Percentiles rank a stretch among this genome's conserved stretches.
Evolutionary conservation across 2,888 invertebrate species (phyloP).

Genomic region (Dusona sp.): DNA sequence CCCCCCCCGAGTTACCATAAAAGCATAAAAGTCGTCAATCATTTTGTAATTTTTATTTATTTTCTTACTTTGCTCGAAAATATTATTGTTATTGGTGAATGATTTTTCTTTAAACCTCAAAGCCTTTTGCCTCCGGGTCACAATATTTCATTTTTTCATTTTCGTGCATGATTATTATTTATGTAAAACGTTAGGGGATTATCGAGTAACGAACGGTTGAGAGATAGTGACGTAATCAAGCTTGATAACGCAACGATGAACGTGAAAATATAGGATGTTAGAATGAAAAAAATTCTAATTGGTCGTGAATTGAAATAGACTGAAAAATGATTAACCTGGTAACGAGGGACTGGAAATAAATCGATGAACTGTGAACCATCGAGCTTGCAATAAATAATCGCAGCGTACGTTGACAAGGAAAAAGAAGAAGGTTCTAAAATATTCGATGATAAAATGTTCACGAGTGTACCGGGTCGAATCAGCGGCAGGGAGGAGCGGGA

Average conservation of each 20-base stretch:
- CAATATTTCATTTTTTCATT: not conserved
- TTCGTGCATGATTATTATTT: not conserved
- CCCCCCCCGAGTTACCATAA: not conserved
- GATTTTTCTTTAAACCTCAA: not conserved
- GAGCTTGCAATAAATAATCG: not conserved
- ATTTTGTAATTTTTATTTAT: not conserved
- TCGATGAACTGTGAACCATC: not conserved
- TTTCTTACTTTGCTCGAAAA: not conserved
- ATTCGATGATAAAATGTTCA: conserved; percentile 37
- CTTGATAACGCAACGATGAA: conserved; percentile 34
- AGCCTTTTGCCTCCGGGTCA: not conserved
- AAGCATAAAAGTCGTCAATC: not conserved
- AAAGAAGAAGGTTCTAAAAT: conserved; percentile 18
- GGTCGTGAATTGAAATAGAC: not conserved
- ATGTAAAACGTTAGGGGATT: conserved; percentile 2
- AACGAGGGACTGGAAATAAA: conserved; percentile 4
- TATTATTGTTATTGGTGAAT: not conserved
- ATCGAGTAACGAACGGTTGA: conserved; percentile 40
- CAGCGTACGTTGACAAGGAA: conserved; percentile 21
- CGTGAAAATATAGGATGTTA: conserved; percentile 14
- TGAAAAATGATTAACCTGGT: conserved; percentile 23
- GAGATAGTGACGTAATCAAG: conserved; percentile 53
- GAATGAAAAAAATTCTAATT: not conserved
- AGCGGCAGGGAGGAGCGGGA: not conserved
- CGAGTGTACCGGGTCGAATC: conserved; percentile 28